Percentiles rank a stretch among this genome's conserved stretches.
Evolutionary conservation across 2,113 vertebrate genomes (phyloP).

Genomic region (Montifringilla adamsi): DNA sequence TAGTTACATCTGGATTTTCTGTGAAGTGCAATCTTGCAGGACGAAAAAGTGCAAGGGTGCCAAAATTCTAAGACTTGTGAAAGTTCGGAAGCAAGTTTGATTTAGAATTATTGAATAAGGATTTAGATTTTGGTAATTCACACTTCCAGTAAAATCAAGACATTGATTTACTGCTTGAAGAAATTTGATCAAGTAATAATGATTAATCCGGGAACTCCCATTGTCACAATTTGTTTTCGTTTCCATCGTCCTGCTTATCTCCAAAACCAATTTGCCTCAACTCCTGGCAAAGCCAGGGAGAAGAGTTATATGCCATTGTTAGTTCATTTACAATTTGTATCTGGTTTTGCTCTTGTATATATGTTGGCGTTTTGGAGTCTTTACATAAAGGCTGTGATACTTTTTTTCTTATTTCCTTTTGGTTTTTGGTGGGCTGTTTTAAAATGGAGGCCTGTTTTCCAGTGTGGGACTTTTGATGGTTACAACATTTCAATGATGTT

Average conservation of each 20-base stretch:
- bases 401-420: conserved; percentile 52
- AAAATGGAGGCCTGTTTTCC: conserved; percentile 72
- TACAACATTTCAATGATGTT: conserved; percentile 57
- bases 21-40: conserved; percentile 31
- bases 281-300: conserved; percentile 56
- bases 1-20: conserved; percentile 51
- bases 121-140: not conserved
- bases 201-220: conserved; percentile 67
- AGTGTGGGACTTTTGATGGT: conserved; percentile 63
- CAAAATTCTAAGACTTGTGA: not conserved
- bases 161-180: not conserved
- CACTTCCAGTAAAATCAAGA: conserved; percentile 9
- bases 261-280: conserved; percentile 65
- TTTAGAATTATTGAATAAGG: not conserved
- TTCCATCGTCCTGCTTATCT: conserved; percentile 66
- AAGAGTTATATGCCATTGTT: conserved; percentile 63
- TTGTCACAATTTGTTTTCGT: conserved; percentile 64
- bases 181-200: conserved; percentile 72
- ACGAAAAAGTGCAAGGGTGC: not conserved
- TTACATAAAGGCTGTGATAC: conserved; percentile 72
- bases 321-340: conserved; percentile 59
- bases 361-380: conserved; percentile 73
- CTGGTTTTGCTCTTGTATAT: conserved; percentile 77
- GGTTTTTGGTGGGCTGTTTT: conserved; percentile 71
- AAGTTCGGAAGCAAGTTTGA: not conserved